Evolutionary conservation across 2,888 invertebrate species (phyloP).

Genomic region (Ommatoiulus sabulosus): DNA sequence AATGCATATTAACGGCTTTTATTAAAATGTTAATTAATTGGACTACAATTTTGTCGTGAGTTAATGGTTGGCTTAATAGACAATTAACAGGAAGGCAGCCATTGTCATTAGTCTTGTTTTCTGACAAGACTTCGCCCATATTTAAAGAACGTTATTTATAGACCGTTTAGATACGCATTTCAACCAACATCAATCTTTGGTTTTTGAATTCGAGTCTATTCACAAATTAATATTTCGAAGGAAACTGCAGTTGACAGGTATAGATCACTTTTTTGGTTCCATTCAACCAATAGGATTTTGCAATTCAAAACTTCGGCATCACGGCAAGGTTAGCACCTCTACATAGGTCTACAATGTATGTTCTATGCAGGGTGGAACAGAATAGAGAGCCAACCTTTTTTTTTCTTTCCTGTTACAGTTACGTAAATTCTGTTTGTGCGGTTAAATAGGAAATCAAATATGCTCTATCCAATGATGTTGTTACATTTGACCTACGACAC

Average conservation of each 20-base stretch:
- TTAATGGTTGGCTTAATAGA: neutral
- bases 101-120: neutral
- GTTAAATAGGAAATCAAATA: too few relatives aligned
- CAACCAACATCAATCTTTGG: neutral
- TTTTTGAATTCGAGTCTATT: neutral
- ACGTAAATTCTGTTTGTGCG: too few relatives aligned
- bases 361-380: too few relatives aligned
- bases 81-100: neutral
- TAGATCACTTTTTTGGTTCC: too few relatives aligned
- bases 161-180: neutral
- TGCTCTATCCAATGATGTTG: too few relatives aligned
- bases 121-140: neutral
- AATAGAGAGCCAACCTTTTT: too few relatives aligned
- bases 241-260: neutral
- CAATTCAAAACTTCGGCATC: neutral
- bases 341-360: too few relatives aligned
- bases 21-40: neutral
- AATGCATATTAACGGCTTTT: slow-evolving; percentile 13
- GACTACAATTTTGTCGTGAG: neutral
- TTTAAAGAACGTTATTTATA: neutral
- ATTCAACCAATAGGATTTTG: neutral
- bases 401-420: too few relatives aligned
- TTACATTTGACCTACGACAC: too few relatives aligned
- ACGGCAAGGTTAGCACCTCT: too few relatives aligned
- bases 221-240: neutral